Percentiles rank a stretch among this genome's conserved stretches.
Conservation (phyloP, 2,888 invertebrate genomes). For the Machimus rusticus region DNA sequence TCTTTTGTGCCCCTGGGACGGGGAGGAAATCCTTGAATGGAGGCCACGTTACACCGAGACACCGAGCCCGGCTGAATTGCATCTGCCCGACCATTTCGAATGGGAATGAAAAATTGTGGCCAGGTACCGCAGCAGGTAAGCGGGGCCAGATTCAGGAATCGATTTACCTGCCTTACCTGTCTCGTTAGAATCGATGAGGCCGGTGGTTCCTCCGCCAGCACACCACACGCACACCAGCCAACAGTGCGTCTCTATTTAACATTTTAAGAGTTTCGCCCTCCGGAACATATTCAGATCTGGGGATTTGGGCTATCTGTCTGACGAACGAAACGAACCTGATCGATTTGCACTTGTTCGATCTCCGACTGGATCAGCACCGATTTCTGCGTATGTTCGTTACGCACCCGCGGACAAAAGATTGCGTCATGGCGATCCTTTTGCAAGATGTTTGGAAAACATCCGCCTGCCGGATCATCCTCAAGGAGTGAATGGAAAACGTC, state of each 20-base stretch:
- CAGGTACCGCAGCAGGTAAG: constrained; percentile 16
- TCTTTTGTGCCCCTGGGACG: background rate
- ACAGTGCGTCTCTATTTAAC: background rate
- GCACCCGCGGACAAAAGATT: background rate
- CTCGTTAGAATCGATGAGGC: background rate
- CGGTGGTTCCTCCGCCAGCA: background rate
- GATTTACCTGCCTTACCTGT: constrained; percentile 25
- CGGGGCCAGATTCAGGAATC: background rate
- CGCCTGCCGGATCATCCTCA: background rate
- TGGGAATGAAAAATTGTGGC: background rate
- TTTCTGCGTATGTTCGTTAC: background rate
- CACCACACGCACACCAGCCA: background rate
- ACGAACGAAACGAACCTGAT: background rate
- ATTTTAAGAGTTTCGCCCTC: background rate
- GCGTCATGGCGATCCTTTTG: background rate
- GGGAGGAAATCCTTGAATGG: constrained; percentile 24
- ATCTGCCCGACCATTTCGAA: constrained; percentile 23
- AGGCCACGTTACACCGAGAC: background rate
- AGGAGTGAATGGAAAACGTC: background rate
- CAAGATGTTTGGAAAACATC: constrained; percentile 6
- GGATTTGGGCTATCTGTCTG: constrained; percentile 13
- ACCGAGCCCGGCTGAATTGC: background rate
- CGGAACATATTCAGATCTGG: background rate
- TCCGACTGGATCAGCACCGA: background rate
- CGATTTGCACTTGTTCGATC: background rate